Evolutionary conservation across 2,113 vertebrate genomes (phyloP).

Genomic region (Tretioscincus oriximinensis): DNA sequence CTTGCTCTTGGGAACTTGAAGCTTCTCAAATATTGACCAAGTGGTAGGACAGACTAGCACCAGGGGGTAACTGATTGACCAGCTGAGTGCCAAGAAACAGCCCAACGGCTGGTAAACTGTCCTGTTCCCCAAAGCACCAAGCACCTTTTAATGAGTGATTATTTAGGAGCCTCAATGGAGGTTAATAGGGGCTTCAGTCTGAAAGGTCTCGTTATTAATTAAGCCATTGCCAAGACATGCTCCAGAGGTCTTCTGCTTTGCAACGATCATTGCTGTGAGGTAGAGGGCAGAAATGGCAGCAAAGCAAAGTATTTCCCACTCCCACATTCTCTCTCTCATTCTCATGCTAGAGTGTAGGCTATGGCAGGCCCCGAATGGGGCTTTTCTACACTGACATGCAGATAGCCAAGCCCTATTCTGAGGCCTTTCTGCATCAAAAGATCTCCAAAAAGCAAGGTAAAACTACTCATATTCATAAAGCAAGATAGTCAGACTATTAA

Average conservation of each 20-base stretch:
- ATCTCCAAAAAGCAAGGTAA: too few species aligned
- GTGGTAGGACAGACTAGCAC: neutral
- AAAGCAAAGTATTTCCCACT: neutral
- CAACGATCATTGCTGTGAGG: neutral
- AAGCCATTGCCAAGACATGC: constrained; percentile 7
- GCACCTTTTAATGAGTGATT: constrained; percentile 59
- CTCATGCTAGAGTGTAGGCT: too few species aligned
- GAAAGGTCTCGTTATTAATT: constrained; percentile 60
- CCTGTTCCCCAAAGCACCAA: constrained; percentile 37
- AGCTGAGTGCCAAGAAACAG: constrained; percentile 43
- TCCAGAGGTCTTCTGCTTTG: neutral
- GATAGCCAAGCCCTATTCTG: too few species aligned
- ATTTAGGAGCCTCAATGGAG: constrained; percentile 33
- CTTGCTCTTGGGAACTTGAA: neutral
- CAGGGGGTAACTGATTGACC: constrained; percentile 57
- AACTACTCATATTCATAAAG: too few species aligned
- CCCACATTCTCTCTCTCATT: neutral
- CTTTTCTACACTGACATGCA: too few species aligned
- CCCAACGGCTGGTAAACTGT: constrained; percentile 36
- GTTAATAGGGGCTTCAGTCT: constrained; percentile 47
- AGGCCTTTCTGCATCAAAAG: too few species aligned
- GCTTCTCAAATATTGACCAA: too few species aligned
- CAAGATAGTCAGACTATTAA: too few species aligned
- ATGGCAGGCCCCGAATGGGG: too few species aligned
- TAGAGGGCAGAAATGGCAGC: neutral